Conservation (phyloP, 2,888 invertebrate species). For the Coremacera marginata region DNA sequence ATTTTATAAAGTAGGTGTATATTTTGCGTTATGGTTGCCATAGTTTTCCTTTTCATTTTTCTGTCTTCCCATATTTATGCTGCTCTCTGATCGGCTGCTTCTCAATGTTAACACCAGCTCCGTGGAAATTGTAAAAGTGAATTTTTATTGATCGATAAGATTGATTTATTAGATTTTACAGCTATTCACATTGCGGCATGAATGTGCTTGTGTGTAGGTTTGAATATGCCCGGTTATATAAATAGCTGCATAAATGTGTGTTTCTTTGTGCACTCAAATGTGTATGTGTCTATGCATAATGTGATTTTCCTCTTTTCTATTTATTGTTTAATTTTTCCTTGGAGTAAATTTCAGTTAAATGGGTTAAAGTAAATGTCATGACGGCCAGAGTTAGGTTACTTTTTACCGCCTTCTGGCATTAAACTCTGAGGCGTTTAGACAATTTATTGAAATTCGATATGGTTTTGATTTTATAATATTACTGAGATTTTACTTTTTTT, state of each 20-base stretch:
- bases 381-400: background rate
- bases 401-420: background rate
- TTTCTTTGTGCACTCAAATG: background rate
- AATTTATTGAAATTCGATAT: background rate
- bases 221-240: too few species aligned
- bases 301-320: background rate
- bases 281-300: constrained; percentile 12
- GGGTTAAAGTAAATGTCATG: background rate
- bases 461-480: background rate
- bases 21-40: background rate
- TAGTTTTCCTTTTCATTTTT: background rate
- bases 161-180: constrained; percentile 32
- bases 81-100: background rate
- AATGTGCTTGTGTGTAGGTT: background rate
- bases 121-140: constrained; percentile 25
- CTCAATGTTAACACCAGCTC: constrained; percentile 1
- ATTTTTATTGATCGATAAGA: constrained; percentile 34
- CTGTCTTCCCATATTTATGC: background rate
- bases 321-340: background rate
- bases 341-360: background rate
- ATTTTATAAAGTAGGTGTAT: background rate
- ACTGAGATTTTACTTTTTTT: background rate
- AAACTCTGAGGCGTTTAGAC: background rate
- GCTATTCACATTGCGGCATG: constrained; percentile 1
- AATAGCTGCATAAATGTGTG: background rate